Base-by-base conservation (phyloP, 2,888 invertebrate species). In the Phrixothrix hirtus region DNA sequence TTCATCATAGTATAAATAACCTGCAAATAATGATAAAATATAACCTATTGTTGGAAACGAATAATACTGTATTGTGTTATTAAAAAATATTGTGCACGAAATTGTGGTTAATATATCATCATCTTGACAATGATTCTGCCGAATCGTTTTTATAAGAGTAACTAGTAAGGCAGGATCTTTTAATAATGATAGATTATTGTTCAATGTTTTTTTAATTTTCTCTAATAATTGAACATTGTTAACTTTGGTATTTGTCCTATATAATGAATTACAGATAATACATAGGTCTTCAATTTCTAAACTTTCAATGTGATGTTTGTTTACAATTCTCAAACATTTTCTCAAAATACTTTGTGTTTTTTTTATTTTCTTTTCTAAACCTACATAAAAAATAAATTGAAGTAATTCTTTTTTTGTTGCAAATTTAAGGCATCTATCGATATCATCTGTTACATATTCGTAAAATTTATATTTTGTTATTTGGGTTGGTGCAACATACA, bases 21-120 rank as follows among this genome's bases (percentile, higher is more conserved):
- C 75, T 0, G 76, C 72, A 66, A 73, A 79, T 35, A 77, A 50
- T 5, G 74, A 72, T 57, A 78, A 60, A 26, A 79, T 69, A 57
- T 79, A 77, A 39, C 73, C 70, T 14, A 71, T 60, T 0, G 66
- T 65, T n/a, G 67, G 57, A 57, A 78, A 74, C 2, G 68, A 65
- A 55, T 75, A 76, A 53, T 55, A 58, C 21, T 68, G 39, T 31
- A 70, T 49, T 5, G 74, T 71, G 38, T 67, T 65, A 58, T 72
- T 72, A 47, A 75, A 71, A 39, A 77, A 63, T 35, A 78, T 68
- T 5, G 70, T 63, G 57, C 65, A 67, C 2, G 71, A 67, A 31
- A 78, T 70, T 12, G 74, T 72, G 12, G 59, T 57, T 48, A 78
- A 62, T 31, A 71, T 57, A 59, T 75, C 69, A 26, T 77, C 70